Conservation (phyloP, 2,113 vertebrate species). For the Phaethornis superciliosus region DNA sequence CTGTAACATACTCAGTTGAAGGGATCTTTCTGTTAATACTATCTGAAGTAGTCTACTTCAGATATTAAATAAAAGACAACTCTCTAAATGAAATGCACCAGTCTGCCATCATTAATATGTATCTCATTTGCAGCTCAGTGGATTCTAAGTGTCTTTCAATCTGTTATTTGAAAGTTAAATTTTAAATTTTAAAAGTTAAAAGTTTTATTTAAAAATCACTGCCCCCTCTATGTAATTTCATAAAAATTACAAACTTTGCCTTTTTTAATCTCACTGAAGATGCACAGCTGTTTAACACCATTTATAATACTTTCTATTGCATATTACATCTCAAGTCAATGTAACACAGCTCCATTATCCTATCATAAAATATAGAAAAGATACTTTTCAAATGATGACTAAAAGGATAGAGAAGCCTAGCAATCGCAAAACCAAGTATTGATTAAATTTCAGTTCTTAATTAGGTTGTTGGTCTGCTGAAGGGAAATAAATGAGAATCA, state of each 20-base stretch:
- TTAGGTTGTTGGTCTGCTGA: constrained; percentile 14
- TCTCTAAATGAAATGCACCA: neutral
- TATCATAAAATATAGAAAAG: neutral
- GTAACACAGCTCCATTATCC: neutral
- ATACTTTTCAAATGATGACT: neutral
- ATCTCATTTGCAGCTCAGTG: neutral
- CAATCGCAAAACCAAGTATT: neutral
- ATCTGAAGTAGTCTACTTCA: neutral
- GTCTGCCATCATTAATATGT: neutral
- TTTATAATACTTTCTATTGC: neutral
- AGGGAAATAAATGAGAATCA: constrained; percentile 2
- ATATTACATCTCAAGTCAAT: neutral
- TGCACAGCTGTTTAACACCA: neutral
- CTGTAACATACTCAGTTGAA: neutral
- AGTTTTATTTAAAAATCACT: too few relatives aligned
- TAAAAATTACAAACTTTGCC: constrained; percentile 2
- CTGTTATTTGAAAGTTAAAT: constrained; percentile 8
- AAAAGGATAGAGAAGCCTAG: neutral
- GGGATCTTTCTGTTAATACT: neutral
- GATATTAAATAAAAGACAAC: constrained; percentile 13
- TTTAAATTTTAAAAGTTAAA: too few relatives aligned
- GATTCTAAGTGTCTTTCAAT: neutral
- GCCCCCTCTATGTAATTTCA: constrained; percentile 4
- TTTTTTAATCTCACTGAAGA: constrained; percentile 2
- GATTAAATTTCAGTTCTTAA: constrained; percentile 25